Percentiles rank a stretch among this genome's conserved stretches.
Evolutionary conservation across 92 coral and sea anemone species (phyloP).

Genomic region (Zoanthus sansibaricus): DNA sequence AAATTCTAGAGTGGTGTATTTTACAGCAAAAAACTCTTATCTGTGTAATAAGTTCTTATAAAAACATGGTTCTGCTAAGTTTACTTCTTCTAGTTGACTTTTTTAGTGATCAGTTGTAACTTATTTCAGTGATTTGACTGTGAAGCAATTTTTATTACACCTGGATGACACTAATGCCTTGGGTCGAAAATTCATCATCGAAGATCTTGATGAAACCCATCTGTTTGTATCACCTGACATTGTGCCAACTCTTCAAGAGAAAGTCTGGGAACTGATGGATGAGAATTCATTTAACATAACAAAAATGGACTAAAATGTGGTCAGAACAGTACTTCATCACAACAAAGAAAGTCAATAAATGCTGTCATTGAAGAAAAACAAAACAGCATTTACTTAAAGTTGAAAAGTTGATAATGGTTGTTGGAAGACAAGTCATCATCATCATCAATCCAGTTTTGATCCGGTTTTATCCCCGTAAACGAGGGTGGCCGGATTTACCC

Average conservation of each 20-base stretch:
- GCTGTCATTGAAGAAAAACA: no score
- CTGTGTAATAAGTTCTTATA: background rate
- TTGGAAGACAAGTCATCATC: no score
- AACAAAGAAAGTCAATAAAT: no score
- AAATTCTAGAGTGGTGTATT: no score
- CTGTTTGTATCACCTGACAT: conserved; percentile 94
- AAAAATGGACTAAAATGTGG: conserved; percentile 56
- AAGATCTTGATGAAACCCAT: conserved; percentile 96
- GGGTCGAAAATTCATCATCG: conserved; percentile 90
- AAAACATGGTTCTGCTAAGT: background rate
- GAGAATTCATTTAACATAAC: conserved; percentile 89
- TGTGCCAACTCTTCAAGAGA: conserved; percentile 83
- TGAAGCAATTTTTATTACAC: conserved; percentile 90
- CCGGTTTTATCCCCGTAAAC: no score
- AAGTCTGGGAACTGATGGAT: conserved; percentile 99
- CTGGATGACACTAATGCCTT: conserved; percentile 85
- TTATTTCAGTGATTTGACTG: conserved; percentile 83
- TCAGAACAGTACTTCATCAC: no score
- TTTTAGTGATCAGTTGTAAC: background rate
- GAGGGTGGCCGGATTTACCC: no score
- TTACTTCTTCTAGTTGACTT: background rate
- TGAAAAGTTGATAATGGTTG: no score
- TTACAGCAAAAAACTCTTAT: no score
- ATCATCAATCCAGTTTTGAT: no score
- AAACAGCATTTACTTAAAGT: no score